Conservation (phyloP, 1,140 invertebrate species). For the Ceratosolen fusciceps region DNA sequence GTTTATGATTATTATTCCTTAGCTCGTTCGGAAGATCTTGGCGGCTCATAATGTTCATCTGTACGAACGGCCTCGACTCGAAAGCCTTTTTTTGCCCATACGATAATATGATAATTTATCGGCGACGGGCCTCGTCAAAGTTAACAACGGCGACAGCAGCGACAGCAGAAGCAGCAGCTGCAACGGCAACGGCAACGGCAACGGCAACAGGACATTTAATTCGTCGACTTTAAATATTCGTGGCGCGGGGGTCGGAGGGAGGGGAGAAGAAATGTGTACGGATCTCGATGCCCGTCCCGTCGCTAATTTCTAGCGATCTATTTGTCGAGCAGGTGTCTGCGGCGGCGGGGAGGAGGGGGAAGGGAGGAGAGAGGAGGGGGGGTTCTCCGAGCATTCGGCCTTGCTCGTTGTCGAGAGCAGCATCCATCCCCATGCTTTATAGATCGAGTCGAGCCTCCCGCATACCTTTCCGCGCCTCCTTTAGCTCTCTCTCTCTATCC, state of each 20-base stretch:
- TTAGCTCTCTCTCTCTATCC: constrained; percentile 26
- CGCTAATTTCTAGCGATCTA: constrained; percentile 17
- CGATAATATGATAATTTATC: too few relatives aligned
- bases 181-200: too few relatives aligned
- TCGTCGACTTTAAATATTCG: not conserved
- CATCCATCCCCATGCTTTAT: constrained; percentile 66
- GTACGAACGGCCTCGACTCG: too few relatives aligned
- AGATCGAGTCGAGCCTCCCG: constrained; percentile 56
- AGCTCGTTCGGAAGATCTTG: too few relatives aligned
- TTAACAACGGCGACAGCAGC: too few relatives aligned
- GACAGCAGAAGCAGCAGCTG: too few relatives aligned
- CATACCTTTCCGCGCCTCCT: constrained; percentile 52
- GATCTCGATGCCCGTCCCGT: constrained; percentile 8
- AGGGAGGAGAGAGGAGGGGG: not conserved
- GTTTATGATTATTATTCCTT: too few relatives aligned
- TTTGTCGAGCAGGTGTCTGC: not conserved
- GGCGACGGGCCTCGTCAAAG: too few relatives aligned
- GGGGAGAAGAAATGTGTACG: constrained; percentile 12
- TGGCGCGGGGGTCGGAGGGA: not conserved
- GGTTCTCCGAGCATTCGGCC: constrained; percentile 1
- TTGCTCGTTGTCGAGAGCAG: constrained; percentile 52
- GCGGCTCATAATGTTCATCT: too few relatives aligned
- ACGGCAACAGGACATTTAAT: too few relatives aligned
- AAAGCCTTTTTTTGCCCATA: too few relatives aligned
- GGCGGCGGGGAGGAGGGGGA: not conserved